Evolutionary conservation across 1,140 invertebrate species (phyloP), one percentile per base, ranked within the genome.

Genomic region (Diprion similis): DNA sequence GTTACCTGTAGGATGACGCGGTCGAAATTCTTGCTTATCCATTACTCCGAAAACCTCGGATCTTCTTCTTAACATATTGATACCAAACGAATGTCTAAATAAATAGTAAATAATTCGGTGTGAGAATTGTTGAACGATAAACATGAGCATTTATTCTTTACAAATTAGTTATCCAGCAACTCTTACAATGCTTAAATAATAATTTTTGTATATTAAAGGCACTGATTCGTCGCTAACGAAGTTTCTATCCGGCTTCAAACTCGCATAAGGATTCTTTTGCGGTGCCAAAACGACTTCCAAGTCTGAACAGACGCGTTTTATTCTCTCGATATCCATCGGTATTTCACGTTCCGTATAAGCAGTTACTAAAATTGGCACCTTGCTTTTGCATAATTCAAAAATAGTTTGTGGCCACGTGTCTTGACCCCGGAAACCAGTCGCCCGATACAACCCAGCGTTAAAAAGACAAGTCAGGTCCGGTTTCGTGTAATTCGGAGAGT

Each of bases 191-290:
- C 88, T 87, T 74, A 90, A 85, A 83, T 89, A 93, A 85, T 92
- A 91, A 86, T 94, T 94, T 78, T 94, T 94, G 78, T 92, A 94
- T 74, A 94, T 91, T 18, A 94, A 84, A 0, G 93, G 93, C 17
- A 87, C 89, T 24, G 90, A 89, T 68, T 94, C 89, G 76, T 94
- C 93, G 13, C 92, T 92, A 15, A 94, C 91, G 76, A 94, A 93
- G 81, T 94, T 94, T 48, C 92, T 89, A 77, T 93, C 92, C 0
- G 93, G 93, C 78, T 92, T 90, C 0, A 92, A 84, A 69, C 92
- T 93, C 0, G 91, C 85, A 76, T 92, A 94, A 0, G 90, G 89
- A 85, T 94, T 94, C 51, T 80, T 83, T 37, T 84, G 86, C 0
- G 92, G 89, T 13, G 89, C 87, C 10, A 89, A 70, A 8, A 93